Base-by-base conservation (phyloP, 1,140 invertebrate genomes). In the Drosophila fuyamai region DNA sequence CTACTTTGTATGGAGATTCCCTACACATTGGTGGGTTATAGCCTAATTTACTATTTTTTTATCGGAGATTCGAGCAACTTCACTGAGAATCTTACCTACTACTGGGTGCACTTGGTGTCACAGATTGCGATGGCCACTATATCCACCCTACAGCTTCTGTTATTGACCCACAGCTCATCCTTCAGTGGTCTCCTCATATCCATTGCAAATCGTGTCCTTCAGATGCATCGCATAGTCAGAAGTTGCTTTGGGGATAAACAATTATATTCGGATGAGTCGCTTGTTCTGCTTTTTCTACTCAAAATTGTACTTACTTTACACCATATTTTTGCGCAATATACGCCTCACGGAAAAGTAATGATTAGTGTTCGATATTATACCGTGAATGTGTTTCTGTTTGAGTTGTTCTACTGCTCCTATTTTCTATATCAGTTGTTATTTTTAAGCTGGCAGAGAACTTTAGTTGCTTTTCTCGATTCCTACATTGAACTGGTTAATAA, bases 251-350 rank as follows among this genome's bases (percentile, higher is more conserved):
- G 65, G 0, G 14, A 36, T 13, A 32, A 41, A 9, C 29, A 58
- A 9, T 32, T 46, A 6, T 12, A 41, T 18, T 70, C n/a, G 0
- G 65, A 72, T 9, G 27, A 40, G 13, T 43, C 46, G 23, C 36
- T 72, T 3, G 27, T 70, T n/a, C 2, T 46, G 4, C 7, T 71
- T 29, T 72, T 72, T 8, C 10, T 73, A 5, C 2, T 73, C 0
- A 70, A 59, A 18, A 9, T 73, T 5, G 0, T 59, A 1, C 27
- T 70, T 0, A 35, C 40, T 0, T 0, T 73, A 0, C 54, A 59
- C 6, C 51, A 70, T n/a, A 71, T 73, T 35, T 23, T 29, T 13
- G 65, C 70, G 6, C 65, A 70, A 6, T 73, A 70, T 10, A 58
- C 29, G n/a, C 65, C 54, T 0, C 40, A 41, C 4, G 36, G 29